Percentiles rank a stretch among this genome's conserved stretches.
Evolutionary conservation across 1,140 invertebrate genomes (phyloP).

Genomic region (Ridgeia piscesae): DNA sequence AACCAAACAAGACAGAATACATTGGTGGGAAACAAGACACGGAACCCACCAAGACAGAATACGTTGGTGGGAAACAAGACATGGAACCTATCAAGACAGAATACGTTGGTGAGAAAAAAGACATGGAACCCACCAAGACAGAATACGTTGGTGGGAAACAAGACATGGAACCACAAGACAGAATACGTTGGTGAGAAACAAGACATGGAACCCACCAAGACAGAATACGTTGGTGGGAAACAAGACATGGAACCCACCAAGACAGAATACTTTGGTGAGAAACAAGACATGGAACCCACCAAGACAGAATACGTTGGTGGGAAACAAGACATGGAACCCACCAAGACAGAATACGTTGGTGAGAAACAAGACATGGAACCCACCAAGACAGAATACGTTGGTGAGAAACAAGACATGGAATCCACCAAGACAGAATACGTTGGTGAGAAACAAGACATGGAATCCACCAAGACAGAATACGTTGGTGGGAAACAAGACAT

Average conservation of each 20-base stretch:
- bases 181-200: too few species aligned
- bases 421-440: too few species aligned
- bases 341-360: not conserved
- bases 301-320: not conserved
- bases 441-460: not conserved
- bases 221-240: too few species aligned
- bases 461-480: constrained; percentile 94
- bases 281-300: too few species aligned
- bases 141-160: constrained; percentile 99
- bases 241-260: too few species aligned
- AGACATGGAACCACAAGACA: too few species aligned
- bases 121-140: constrained; percentile 77
- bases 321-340: not conserved
- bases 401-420: not conserved
- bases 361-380: not conserved
- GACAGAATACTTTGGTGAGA: too few species aligned
- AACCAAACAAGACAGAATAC: constrained; percentile 94
- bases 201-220: too few species aligned
- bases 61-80: constrained; percentile 86
- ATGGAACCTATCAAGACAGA: constrained; percentile 81
- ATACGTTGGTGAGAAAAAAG: constrained; percentile 90
- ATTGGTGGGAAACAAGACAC: constrained; percentile 75
- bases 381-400: not conserved
- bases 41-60: constrained; percentile 86
- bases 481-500: constrained; percentile 81